Evolutionary conservation across 2,113 vertebrate genomes (phyloP).

Genomic region (Athene cunicularia): DNA sequence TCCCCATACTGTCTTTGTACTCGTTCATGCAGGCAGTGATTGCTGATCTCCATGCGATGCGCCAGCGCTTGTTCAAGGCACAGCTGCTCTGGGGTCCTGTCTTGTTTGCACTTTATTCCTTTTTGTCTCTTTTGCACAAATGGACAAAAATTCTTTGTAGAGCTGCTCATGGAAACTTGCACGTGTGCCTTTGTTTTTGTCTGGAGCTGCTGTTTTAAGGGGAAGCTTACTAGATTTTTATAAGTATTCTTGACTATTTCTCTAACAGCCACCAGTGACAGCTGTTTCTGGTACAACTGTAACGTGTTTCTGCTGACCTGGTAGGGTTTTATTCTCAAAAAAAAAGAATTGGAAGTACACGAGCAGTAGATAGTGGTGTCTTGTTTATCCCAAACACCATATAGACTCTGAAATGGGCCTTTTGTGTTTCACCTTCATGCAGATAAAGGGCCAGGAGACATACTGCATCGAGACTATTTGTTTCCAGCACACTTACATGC

Average conservation of each 20-base stretch:
- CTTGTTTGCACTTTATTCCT: not conserved
- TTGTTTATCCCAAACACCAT: not conserved
- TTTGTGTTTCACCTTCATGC: not conserved
- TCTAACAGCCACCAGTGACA: not conserved
- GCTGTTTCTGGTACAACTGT: not conserved
- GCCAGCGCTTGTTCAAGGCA: not conserved
- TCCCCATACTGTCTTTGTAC: too few species aligned
- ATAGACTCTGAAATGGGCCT: rapidly evolving
- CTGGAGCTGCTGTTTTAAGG: not conserved
- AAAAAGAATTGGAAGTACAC: not conserved
- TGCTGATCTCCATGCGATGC: rapidly evolving
- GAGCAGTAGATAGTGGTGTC: not conserved
- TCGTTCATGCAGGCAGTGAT: rapidly evolving
- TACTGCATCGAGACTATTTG: rapidly evolving
- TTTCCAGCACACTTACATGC: not conserved
- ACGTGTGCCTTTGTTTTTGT: not conserved
- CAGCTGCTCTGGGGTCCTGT: not conserved
- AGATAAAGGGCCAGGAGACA: not conserved
- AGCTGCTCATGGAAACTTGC: not conserved
- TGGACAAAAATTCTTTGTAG: not conserved
- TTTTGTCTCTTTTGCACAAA: not conserved
- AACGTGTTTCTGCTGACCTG: not conserved
- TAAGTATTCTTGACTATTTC: not conserved
- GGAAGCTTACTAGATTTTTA: not conserved
- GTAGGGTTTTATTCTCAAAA: not conserved